Percentiles rank a stretch among this genome's conserved stretches.
These are phyloP conservation scores for Diplolepis rosae DNA, from an alignment of 2,888 invertebrate genomes.

Conservation along the genomic window DNA sequence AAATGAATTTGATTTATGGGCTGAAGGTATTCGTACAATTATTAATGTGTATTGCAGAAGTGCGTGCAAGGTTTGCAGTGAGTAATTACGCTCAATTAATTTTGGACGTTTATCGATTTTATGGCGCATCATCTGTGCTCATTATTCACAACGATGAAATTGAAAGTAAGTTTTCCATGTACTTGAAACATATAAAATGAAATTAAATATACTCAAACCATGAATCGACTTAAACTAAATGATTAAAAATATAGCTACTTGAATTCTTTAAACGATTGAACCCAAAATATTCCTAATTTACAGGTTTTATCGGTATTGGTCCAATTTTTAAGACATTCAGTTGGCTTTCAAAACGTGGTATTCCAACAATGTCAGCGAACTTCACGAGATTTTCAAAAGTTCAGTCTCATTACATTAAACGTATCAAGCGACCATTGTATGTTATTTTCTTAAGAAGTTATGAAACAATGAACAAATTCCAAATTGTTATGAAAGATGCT, in stretches of 20 bases:
- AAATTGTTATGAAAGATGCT: constrained; percentile 34
- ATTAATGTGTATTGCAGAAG: not conserved
- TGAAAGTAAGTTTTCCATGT: constrained; percentile 4
- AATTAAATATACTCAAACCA: too few species aligned
- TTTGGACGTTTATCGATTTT: not conserved
- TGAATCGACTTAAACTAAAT: not conserved
- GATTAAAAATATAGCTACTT: not conserved
- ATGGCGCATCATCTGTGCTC: constrained; percentile 8
- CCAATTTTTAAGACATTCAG: not conserved
- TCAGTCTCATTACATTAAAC: not conserved
- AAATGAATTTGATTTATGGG: not conserved
- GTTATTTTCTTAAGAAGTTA: constrained; percentile 1
- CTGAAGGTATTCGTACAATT: not conserved
- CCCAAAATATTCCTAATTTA: not conserved
- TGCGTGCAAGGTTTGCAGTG: not conserved
- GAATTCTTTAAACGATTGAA: not conserved
- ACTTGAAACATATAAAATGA: not conserved
- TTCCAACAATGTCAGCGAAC: not conserved
- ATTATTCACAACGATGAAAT: not conserved
- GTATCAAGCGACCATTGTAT: not conserved
- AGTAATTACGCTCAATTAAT: constrained; percentile 4
- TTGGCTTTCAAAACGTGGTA: not conserved
- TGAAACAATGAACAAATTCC: constrained; percentile 41
- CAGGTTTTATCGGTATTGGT: not conserved
- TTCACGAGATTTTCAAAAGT: not conserved